Percentiles rank a stretch among this genome's conserved stretches.
Evolutionary conservation across 2,797 vertebrate species (phyloP).

Genomic region (Gymnopithys bicolor): DNA sequence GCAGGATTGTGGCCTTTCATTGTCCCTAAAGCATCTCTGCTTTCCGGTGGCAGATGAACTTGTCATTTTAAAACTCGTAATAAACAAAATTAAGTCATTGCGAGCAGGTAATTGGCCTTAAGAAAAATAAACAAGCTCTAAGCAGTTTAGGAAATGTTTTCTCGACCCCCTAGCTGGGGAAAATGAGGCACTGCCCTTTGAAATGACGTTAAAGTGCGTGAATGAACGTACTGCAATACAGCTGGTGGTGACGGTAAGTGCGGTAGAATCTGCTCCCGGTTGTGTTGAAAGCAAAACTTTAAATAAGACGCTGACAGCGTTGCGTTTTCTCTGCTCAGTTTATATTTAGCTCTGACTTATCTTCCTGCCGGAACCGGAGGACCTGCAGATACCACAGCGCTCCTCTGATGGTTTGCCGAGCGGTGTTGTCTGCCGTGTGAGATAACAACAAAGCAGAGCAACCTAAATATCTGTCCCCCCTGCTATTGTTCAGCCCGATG

Average conservation of each 20-base stretch:
- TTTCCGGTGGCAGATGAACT: slow-evolving; percentile 57
- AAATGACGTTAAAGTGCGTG: neutral
- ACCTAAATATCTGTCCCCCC: neutral
- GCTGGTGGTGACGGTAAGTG: neutral
- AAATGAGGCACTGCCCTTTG: neutral
- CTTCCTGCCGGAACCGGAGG: neutral
- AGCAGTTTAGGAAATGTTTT: neutral
- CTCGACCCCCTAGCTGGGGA: neutral
- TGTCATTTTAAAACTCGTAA: slow-evolving; percentile 49
- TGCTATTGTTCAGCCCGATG: neutral
- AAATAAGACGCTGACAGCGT: neutral
- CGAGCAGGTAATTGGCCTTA: neutral
- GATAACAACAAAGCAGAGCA: neutral
- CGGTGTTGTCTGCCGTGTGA: neutral
- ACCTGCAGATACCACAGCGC: neutral
- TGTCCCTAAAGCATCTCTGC: slow-evolving; percentile 19
- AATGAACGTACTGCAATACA: neutral
- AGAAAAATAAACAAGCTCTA: slow-evolving; percentile 32
- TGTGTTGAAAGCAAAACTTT: neutral
- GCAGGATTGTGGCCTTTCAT: slow-evolving; percentile 23
- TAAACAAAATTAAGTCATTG: slow-evolving; percentile 24
- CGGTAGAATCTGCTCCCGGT: neutral
- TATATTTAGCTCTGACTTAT: neutral
- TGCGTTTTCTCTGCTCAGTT: neutral
- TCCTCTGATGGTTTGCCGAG: neutral